Base-by-base conservation (phyloP, 2,797 vertebrate genomes). In the Geotrypetes seraphini region DNA sequence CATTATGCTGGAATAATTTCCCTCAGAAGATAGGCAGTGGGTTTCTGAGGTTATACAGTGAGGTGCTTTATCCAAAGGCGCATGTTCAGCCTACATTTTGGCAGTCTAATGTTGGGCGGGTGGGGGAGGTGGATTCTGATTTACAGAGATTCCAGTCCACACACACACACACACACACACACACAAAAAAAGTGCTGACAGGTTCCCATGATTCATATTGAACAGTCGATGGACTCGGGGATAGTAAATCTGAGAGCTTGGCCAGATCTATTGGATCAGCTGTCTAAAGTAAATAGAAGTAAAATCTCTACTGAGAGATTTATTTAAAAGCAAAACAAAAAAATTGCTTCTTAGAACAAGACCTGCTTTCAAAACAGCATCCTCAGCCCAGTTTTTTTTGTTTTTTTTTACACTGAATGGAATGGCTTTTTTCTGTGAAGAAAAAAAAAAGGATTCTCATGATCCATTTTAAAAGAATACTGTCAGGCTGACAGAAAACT, bases 1-100 rank as follows among this genome's bases (percentile, higher is more conserved):
- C 36, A 17, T n/a, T 46, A 30, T 47, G 31, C 23, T 39, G 28
- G 29, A 33, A 12, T 36, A 54, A 29, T 25, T 53, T 49, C 28
- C 31, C 11, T 2, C 14, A 42, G 49, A 51, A 43, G n/a, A 29
- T 19, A 35, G 47, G 25, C 16, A 53, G 22, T 43, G 35, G n/a
- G n/a, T n/a, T n/a, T 10, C 18, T 41, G 30, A 29, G 47, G 27
- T 18, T 45, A 7, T 33, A 25, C 14, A 29, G 7, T 48, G 43
- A 22, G 22, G 47, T n/a, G n/a, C n/a, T n/a, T n/a, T n/a, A n/a
- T n/a, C 13, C 10, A 12, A 47, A 36, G 12, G 10, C 24, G 56
- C 46, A 47, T 50, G 12, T 45, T 62, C 31, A 33, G 12, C 9
- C 12, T 33, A 26, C 46, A 25, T 43, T 2, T 14, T 30, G 33